Base-by-base conservation (phyloP, 2,113 vertebrate species). In the Lagopus leucura region DNA sequence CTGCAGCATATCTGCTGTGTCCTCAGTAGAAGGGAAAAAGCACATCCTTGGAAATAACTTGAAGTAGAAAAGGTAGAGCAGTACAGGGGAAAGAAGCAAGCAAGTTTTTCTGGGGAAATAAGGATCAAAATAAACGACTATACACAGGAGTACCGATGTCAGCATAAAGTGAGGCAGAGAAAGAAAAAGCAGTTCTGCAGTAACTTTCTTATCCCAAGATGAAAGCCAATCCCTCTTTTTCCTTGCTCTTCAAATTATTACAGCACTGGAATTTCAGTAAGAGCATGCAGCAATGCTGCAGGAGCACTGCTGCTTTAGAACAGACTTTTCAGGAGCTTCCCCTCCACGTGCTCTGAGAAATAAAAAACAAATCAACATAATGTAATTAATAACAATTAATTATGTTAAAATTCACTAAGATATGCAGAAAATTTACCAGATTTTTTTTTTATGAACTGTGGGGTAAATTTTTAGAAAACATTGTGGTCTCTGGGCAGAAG, bases 361-460 rank as follows among this genome's bases (percentile, higher is more conserved):
- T 79, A 70, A 91, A 87, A 79, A 87, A 79, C 40, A 82, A 91
- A 43, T 36, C 66, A 63, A 89, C 61, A 90, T 93, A 95, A 94
- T 77, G 60, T 50, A 96, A 96, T 87, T 89, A 93, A 66, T 19
- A 66, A 34, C 52, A 91, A 92, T 92, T 93, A 71, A 82, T 60
- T 87, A 64, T 45, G 50, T 89, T 78, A 11, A 75, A 82, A 8
- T 89, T 79, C 65, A 40, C 48, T 66, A 92, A 95, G 25, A 94
- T 80, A 92, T 77, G 67, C 27, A 30, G 55, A 87, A 90, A 93
- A 82, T 28, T 54, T 28, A 52, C 13, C 25, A 52, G 50, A 52
- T 15, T 27, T 52, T 27, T 52, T 27, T 52, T 16, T 60, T 55
- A 63, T 16, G 9, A 47, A 48, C 67, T 73, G 20, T 42, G 10